A percentile compares a stretch with the other conserved stretches of the same genome.
phyloP scores from a whole-genome alignment of 2,113 vertebrate genomes.

The Nesoenas mayeri region DNA sequence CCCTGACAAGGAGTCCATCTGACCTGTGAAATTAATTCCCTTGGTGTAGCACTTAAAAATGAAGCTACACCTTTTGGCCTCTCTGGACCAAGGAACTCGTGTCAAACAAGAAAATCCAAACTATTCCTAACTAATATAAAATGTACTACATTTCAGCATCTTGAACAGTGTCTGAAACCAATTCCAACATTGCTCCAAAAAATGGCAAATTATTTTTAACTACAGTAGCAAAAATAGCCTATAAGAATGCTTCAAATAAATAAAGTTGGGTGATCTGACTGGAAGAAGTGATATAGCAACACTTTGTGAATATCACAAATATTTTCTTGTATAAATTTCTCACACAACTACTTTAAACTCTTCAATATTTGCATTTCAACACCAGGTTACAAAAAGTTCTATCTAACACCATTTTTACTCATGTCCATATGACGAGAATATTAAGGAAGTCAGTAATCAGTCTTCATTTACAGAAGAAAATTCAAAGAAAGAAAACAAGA shows the following conservation, averaged over 20 bases:
- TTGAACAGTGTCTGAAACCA: neutral
- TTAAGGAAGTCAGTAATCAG: neutral
- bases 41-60: neutral
- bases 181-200: neutral
- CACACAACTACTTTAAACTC: neutral
- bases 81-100: neutral
- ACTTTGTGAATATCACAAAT: neutral
- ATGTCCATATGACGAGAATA: neutral
- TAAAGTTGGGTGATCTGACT: neutral
- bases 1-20: neutral
- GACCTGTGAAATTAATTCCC: neutral
- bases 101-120: neutral
- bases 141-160: neutral
- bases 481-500: neutral
- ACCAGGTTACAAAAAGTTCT: neutral
- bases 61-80: neutral
- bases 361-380: neutral
- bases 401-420: neutral
- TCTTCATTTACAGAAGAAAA: neutral
- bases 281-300: neutral
- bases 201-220: neutral
- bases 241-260: neutral
- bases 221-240: neutral
- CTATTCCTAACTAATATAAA: neutral
- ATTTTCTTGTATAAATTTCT: neutral